Conservation (phyloP, 2,888 invertebrate genomes). For the Congeria kusceri region DNA sequence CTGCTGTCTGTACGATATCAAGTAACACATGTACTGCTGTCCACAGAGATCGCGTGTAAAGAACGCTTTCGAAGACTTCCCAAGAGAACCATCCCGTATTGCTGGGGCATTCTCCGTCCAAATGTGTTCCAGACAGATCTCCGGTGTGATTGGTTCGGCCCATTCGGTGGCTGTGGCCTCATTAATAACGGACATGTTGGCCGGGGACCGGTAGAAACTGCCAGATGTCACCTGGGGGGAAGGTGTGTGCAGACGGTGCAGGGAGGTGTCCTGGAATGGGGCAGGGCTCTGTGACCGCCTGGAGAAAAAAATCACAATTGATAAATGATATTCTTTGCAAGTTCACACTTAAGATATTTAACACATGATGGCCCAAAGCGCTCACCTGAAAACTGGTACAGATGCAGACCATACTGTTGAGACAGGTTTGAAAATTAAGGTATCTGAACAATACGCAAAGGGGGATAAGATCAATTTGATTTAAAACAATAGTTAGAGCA, state of each 20-base stretch:
- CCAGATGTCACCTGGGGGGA: constrained; percentile 76
- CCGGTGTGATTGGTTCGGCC: constrained; percentile 91
- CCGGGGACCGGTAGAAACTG: constrained; percentile 73
- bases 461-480: too few relatives aligned
- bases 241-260: constrained; percentile 79
- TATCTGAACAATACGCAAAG: too few relatives aligned
- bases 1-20: constrained; percentile 89
- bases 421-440: too few relatives aligned
- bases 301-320: constrained; percentile 16
- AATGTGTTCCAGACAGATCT: constrained; percentile 94
- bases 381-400: too few relatives aligned
- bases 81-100: constrained; percentile 84
- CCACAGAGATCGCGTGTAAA: constrained; percentile 94
- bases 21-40: constrained; percentile 93
- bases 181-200: constrained; percentile 79
- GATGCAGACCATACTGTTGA: too few relatives aligned
- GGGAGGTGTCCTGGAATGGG: constrained; percentile 71
- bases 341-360: too few relatives aligned
- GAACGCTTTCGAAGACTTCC: constrained; percentile 91
- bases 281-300: constrained; percentile 87
- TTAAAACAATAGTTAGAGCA: too few relatives aligned
- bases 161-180: constrained; percentile 75
- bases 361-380: too few relatives aligned
- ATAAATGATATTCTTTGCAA: too few relatives aligned
- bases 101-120: constrained; percentile 91